These are phyloP conservation scores for Cerceris rybyensis DNA, from an alignment of 2,888 invertebrate species.

Conservation along the genomic window DNA sequence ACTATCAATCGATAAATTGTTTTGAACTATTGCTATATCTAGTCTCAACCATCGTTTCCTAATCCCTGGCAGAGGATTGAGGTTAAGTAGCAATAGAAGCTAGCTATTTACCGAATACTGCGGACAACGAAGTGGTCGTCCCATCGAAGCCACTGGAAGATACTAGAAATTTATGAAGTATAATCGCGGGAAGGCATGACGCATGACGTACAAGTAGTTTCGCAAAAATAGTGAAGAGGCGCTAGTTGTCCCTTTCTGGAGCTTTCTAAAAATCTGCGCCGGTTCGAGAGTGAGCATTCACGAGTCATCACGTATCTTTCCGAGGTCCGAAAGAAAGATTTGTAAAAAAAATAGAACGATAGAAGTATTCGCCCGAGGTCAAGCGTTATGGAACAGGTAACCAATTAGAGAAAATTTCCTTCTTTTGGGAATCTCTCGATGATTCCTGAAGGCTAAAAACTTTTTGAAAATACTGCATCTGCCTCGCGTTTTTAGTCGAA, in stretches of 20 bases:
- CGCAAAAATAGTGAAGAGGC: constrained; percentile 41
- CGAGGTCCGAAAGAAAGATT: constrained; percentile 21
- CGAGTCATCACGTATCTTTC: constrained; percentile 52
- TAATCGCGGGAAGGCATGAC: constrained; percentile 13
- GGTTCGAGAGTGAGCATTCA: constrained; percentile 54
- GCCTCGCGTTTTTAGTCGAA: neutral
- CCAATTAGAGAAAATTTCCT: neutral
- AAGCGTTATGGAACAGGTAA: constrained; percentile 67
- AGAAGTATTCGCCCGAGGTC: constrained; percentile 7
- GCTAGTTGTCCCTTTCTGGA: constrained; percentile 69
- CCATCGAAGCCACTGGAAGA: constrained; percentile 22
- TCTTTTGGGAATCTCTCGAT: neutral
- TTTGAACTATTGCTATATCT: neutral
- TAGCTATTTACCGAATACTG: neutral
- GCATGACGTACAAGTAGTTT: constrained; percentile 38
- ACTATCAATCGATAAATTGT: constrained; percentile 9
- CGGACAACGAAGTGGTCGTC: constrained; percentile 1
- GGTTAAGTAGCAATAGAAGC: no score
- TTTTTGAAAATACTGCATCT: constrained; percentile 20
- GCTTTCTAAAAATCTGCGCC: constrained; percentile 68
- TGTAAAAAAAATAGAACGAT: constrained; percentile 32
- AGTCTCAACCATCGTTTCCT: neutral
- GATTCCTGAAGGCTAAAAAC: neutral
- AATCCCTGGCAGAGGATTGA: neutral
- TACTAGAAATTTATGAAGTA: constrained; percentile 46